phyloP scores from a whole-genome alignment of 2,888 invertebrate species.

The Stenoptilia bipunctidactyla region DNA sequence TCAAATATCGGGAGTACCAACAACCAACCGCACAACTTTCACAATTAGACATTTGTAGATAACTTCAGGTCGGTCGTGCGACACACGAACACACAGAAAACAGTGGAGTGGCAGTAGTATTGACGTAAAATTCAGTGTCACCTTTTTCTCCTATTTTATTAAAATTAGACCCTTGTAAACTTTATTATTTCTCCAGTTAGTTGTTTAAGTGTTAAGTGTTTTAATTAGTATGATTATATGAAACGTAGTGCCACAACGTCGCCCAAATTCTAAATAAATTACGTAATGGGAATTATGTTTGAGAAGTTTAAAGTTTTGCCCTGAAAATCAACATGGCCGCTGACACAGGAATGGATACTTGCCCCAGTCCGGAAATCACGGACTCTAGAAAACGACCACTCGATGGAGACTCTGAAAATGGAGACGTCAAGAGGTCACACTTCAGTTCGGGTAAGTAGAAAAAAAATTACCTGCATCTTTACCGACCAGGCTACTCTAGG shows the following conservation, averaged over 20 bases:
- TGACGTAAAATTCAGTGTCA: conserved; percentile 64
- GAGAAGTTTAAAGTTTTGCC: conserved; percentile 69
- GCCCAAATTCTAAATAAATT: conserved; percentile 60
- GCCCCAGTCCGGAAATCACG: conserved; percentile 92
- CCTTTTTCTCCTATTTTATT: conserved; percentile 59
- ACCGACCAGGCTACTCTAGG: too few species aligned
- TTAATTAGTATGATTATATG: conserved; percentile 43
- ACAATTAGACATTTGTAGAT: conserved; percentile 27
- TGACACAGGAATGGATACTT: conserved; percentile 94
- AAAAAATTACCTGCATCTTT: conserved; percentile 8
- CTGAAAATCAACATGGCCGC: conserved; percentile 86
- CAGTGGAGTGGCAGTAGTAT: conserved; percentile 46
- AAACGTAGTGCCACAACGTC: conserved; percentile 57
- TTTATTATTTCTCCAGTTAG: conserved; percentile 49
- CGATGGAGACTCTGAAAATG: conserved; percentile 89
- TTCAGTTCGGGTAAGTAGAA: conserved; percentile 85
- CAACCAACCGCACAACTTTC: conserved; percentile 17
- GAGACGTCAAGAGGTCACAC: conserved; percentile 90
- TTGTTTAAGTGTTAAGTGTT: conserved; percentile 64
- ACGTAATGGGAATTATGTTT: conserved; percentile 72
- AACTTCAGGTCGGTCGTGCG: conserved; percentile 50
- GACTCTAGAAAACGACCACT: conserved; percentile 92
- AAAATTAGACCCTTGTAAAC: conserved; percentile 46
- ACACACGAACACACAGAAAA: conserved; percentile 48
- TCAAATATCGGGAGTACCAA: conserved; percentile 51